A percentile compares a stretch with the other conserved stretches of the same genome.
Evolutionary conservation across 2,888 invertebrate genomes (phyloP).

Genomic region (Drosophila recens): DNA sequence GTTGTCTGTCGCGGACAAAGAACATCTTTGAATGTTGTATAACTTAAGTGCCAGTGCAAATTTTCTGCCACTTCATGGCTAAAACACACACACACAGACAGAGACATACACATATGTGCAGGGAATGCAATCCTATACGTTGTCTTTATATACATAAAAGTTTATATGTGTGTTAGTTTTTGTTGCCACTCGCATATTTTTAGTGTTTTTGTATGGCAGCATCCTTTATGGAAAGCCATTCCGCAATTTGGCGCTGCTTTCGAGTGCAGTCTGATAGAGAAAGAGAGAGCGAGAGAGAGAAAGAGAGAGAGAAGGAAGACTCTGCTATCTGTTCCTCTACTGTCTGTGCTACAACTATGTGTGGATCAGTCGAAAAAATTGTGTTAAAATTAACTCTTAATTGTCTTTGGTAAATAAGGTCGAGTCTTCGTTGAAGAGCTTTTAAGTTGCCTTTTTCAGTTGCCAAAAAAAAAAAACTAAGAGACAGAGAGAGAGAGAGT

Average conservation of each 20-base stretch:
- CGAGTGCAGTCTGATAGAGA: conserved; percentile 26
- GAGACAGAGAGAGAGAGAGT: not conserved
- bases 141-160: conserved; percentile 7
- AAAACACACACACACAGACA: conserved; percentile 45
- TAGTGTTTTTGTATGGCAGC: conserved; percentile 43
- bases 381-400: conserved; percentile 37
- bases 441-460: too few species aligned
- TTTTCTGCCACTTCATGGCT: conserved; percentile 78
- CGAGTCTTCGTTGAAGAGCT: conserved; percentile 8
- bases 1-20: conserved; percentile 82
- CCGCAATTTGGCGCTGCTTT: conserved; percentile 59
- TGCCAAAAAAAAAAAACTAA: too few species aligned
- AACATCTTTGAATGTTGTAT: conserved; percentile 83
- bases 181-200: conserved; percentile 66
- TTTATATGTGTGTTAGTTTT: conserved; percentile 52
- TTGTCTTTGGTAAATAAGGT: conserved; percentile 37
- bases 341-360: not conserved
- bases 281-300: not conserved
- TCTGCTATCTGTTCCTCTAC: not conserved
- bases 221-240: conserved; percentile 66
- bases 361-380: conserved; percentile 2
- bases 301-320: not conserved
- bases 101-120: conserved; percentile 22
- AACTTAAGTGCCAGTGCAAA: conserved; percentile 80
- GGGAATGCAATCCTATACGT: conserved; percentile 60